Base-by-base conservation (phyloP, 2,888 invertebrate species). In the Sericinus montela region DNA sequence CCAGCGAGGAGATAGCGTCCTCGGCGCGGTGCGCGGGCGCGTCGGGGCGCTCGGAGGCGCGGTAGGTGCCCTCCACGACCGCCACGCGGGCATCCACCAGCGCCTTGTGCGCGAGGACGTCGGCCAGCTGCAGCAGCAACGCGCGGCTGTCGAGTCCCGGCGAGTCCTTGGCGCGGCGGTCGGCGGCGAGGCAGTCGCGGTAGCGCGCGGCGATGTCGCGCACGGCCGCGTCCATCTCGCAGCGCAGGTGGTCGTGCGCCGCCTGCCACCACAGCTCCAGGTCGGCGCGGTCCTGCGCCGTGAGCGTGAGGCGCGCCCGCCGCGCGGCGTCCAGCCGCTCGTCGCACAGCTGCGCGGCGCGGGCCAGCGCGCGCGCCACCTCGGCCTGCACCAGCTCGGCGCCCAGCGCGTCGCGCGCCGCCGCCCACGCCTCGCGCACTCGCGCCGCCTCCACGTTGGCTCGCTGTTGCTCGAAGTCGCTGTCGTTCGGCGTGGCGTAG, bases 331-430 rank as follows among this genome's bases (percentile, higher is more conserved):
- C 89, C n/a, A 92, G 80, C 34, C 90, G 90, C 29, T 81, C 84
- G 63, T 94, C 94, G 69, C 94, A 94, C 3, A 91, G 82, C 64
- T 92, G 92, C 4, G 93, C 93, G 48, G 93, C 94, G 34, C 93
- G 90, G 63, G 90, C 87, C 67, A 94, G 90, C 5, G 94, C 93
- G 51, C 94, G 93, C 13, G 93, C 91, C 53, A 95, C 93, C 79
- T 95, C 95, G 0, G 94, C 93, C 66, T 94, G 94, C 23, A 95
- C 93, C 23, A 95, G 83, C 72, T 94, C 94, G 1, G 92, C 91
- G 62, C 93, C 94, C 0, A 94, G 92, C 1, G 93, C 92, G 65
- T 94, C 94, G 45, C 94, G 92, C 0, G 95, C 95, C 51, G 93
- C 90, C 32, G 92, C 91, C 92, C 93, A 94, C 4, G 94, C 94